A percentile compares a stretch with the other conserved stretches of the same genome.
Evolutionary conservation across 2,113 vertebrate species (phyloP).

Genomic region (Pao palembangensis): DNA sequence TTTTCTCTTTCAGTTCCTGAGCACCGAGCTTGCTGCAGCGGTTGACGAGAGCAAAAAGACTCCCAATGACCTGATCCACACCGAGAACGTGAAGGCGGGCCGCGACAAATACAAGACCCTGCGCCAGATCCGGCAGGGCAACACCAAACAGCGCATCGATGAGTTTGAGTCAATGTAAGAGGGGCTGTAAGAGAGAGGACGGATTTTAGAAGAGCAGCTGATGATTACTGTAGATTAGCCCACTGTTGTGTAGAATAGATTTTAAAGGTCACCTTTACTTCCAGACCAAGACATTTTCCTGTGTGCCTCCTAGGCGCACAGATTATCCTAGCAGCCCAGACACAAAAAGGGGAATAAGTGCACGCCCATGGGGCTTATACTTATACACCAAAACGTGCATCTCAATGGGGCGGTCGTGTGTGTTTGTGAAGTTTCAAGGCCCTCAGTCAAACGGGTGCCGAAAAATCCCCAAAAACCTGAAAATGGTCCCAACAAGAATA

Average conservation of each 20-base stretch:
- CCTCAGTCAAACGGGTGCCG: too few relatives aligned
- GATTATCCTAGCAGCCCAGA: too few relatives aligned
- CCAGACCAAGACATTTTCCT: too few relatives aligned
- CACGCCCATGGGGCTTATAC: too few relatives aligned
- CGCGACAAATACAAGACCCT: conserved; percentile 98
- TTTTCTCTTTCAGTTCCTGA: conserved; percentile 80
- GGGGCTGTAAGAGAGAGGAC: neutral
- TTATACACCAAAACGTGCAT: too few relatives aligned
- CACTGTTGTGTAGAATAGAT: neutral
- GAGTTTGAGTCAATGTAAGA: conserved; percentile 97
- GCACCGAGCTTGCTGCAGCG: conserved; percentile 87
- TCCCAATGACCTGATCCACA: conserved; percentile 90
- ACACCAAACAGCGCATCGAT: conserved; percentile 97
- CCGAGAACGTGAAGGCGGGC: conserved; percentile 89
- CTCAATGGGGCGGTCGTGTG: too few relatives aligned
- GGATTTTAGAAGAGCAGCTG: conserved; percentile 27
- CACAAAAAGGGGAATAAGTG: too few relatives aligned
- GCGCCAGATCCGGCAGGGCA: conserved; percentile 94
- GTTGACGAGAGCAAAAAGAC: conserved; percentile 95
- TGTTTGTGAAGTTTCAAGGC: too few relatives aligned
- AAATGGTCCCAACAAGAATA: too few relatives aligned
- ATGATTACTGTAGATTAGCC: conserved; percentile 3
- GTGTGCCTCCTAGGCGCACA: too few relatives aligned
- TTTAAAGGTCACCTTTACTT: too few relatives aligned
- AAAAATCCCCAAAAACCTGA: too few relatives aligned